Evolutionary conservation across 1,140 invertebrate species (phyloP), one percentile per base, ranked within the genome.

Genomic region (Drosophila nebulosa): DNA sequence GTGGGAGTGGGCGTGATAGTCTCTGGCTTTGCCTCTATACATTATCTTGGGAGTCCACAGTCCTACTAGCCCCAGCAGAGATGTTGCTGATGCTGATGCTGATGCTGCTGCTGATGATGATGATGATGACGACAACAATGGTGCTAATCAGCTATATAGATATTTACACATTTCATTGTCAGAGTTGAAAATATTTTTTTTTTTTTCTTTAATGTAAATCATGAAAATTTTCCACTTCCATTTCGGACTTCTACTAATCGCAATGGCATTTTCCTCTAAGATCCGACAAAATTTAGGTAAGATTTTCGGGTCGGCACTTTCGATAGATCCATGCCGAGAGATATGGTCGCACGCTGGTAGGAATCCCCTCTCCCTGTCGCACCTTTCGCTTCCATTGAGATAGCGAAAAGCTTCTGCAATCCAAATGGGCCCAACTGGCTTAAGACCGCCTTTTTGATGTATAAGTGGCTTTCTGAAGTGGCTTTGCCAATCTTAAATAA

Each of bases 191-290:
- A 32, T 32, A 32, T 32, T 32, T 12, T 32, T 32, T 2, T 32
- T n/a, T 69, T 76, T 80, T 78, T 75, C 66, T 64, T 21, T 46
- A 18, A 46, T 75, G 74, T 88, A 88, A 81, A 88, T 73, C 59
- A 78, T 64, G 64, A 66, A 83, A 86, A 88, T 81, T 86, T 86
- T 86, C 83, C 83, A 86, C 70, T 88, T 57, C 61, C 68, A 58
- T 16, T 1, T 12, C 2, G 7, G 2, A 1, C 32, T 1, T 12
- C 39, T 16, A 21, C 26, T 21, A 57, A 35, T 53, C 50, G 10
- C 14, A 57, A 68, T 69, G 64, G 62, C 55, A 66, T 73, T 84
- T 83, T 83, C 62, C 70, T 67, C 27, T 9, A 10, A 53, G 16
- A 26, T n/a, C n/a, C n/a, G n/a, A n/a, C n/a, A 27, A 30, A 18